Percentiles rank a stretch among this genome's conserved stretches.
phyloP scores from a whole-genome alignment of 2,888 invertebrate genomes.

The Coelogynopora nodosa region DNA sequence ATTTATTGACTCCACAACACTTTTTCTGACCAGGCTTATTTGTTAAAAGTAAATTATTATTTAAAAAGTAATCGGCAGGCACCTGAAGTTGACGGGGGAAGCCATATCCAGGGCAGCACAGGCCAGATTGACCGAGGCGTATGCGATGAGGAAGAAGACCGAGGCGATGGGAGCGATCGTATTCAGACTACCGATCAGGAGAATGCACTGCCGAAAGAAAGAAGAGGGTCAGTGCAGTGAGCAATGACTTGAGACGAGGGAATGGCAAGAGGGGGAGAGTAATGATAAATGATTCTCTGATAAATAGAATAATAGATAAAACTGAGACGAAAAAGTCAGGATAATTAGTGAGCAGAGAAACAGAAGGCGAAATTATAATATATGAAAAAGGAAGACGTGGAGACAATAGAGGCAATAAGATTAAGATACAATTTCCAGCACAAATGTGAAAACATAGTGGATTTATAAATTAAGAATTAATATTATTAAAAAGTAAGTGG shows the following conservation, averaged over 20 bases:
- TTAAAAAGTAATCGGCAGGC: conserved; percentile 47
- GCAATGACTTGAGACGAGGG: background rate
- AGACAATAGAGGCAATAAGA: too few relatives aligned
- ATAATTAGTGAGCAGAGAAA: too few relatives aligned
- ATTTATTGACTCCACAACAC: too few relatives aligned
- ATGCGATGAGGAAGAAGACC: conserved; percentile 89
- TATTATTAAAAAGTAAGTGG: too few relatives aligned
- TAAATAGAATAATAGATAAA: too few relatives aligned
- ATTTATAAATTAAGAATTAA: too few relatives aligned
- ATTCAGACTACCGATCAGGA: conserved; percentile 87
- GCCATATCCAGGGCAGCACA: conserved; percentile 91
- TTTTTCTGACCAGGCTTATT: too few relatives aligned
- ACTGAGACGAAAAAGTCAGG: too few relatives aligned
- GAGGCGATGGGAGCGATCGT: conserved; percentile 91
- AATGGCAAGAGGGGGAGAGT: background rate
- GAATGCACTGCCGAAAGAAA: conserved; percentile 50
- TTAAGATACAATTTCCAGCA: too few relatives aligned
- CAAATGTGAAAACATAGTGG: too few relatives aligned
- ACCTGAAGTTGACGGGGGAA: conserved; percentile 94
- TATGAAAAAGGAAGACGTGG: too few relatives aligned
- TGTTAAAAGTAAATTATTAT: background rate
- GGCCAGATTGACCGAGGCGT: conserved; percentile 90
- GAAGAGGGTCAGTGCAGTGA: conserved; percentile 11
- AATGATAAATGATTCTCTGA: background rate
- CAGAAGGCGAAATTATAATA: too few relatives aligned